These are phyloP conservation scores for Thereva nobilitata DNA, from an alignment of 2,888 invertebrate genomes.

Conservation along the genomic window DNA sequence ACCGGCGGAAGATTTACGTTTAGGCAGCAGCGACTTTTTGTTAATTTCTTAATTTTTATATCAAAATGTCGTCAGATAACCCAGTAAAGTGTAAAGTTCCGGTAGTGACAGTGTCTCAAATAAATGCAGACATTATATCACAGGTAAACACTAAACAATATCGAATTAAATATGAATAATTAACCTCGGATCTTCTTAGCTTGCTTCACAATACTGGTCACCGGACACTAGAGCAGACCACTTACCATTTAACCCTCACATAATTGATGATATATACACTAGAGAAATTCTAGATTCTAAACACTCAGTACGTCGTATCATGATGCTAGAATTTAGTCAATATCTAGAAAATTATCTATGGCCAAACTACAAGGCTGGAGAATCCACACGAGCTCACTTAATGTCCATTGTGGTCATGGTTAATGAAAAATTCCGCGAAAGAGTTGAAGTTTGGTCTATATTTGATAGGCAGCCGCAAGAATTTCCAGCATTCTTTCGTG, in stretches of 20 bases:
- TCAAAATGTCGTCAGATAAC: neutral
- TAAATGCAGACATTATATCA: constrained; percentile 87
- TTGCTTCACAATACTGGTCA: constrained; percentile 92
- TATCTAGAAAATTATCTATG: constrained; percentile 96
- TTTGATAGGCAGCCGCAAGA: constrained; percentile 78
- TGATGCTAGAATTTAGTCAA: constrained; percentile 96
- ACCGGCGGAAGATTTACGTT: neutral
- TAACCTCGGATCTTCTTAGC: constrained; percentile 61
- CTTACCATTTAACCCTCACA: constrained; percentile 72
- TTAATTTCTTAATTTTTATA: neutral
- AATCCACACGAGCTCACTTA: constrained; percentile 82
- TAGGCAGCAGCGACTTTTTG: neutral
- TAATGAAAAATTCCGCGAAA: constrained; percentile 97
- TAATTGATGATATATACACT: constrained; percentile 87
- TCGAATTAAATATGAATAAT: too few relatives aligned
- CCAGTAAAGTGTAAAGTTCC: constrained; percentile 43
- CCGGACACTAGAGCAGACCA: constrained; percentile 77
- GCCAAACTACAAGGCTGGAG: constrained; percentile 86
- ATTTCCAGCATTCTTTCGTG: constrained; percentile 81
- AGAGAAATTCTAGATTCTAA: constrained; percentile 84
- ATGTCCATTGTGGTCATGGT: constrained; percentile 98
- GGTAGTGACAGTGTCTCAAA: constrained; percentile 77
- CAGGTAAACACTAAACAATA: constrained; percentile 64
- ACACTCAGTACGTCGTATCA: constrained; percentile 83
- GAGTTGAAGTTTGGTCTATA: constrained; percentile 95